phyloP scores from a whole-genome alignment of 2,113 vertebrate species.

The Limanda limanda region DNA sequence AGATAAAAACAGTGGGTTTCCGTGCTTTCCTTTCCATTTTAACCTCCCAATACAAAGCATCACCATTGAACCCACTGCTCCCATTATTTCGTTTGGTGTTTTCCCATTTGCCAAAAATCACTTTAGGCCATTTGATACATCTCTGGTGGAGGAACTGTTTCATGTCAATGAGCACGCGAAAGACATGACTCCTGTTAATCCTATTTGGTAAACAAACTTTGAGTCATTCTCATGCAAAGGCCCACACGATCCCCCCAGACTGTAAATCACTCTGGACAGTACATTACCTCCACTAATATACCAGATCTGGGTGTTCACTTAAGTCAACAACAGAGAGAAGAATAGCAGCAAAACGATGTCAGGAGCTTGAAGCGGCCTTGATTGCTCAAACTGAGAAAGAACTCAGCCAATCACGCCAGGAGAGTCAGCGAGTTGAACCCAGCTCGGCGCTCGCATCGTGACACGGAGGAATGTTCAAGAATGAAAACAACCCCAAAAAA shows the following conservation, averaged over 20 bases:
- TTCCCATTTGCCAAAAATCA: conserved; percentile 57
- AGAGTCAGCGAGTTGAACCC: conserved; percentile 65
- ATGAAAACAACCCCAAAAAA: conserved; percentile 44
- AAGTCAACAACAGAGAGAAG: conserved; percentile 64
- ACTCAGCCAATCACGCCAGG: conserved; percentile 66
- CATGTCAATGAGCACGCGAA: conserved; percentile 49
- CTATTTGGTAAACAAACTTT: conserved; percentile 58
- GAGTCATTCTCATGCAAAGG: conserved; percentile 41
- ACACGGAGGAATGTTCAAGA: conserved; percentile 73
- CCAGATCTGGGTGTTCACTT: conserved; percentile 59
- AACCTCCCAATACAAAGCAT: conserved; percentile 43
- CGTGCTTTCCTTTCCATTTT: conserved; percentile 59
- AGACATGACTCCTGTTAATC: conserved; percentile 51
- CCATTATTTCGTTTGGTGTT: conserved; percentile 34
- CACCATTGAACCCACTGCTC: conserved; percentile 53
- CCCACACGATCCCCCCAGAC: conserved; percentile 41
- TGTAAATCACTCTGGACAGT: conserved; percentile 63
- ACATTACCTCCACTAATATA: conserved; percentile 65
- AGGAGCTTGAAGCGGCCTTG: conserved; percentile 59
- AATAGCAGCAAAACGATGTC: conserved; percentile 64
- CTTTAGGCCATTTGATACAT: conserved; percentile 54
- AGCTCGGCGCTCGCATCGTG: conserved; percentile 58
- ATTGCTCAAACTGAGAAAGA: conserved; percentile 76
- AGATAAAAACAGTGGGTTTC: conserved; percentile 57
- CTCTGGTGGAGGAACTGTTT: conserved; percentile 38